phyloP scores from a whole-genome alignment of 2,797 vertebrate genomes.

The Sciurus vulgaris region DNA sequence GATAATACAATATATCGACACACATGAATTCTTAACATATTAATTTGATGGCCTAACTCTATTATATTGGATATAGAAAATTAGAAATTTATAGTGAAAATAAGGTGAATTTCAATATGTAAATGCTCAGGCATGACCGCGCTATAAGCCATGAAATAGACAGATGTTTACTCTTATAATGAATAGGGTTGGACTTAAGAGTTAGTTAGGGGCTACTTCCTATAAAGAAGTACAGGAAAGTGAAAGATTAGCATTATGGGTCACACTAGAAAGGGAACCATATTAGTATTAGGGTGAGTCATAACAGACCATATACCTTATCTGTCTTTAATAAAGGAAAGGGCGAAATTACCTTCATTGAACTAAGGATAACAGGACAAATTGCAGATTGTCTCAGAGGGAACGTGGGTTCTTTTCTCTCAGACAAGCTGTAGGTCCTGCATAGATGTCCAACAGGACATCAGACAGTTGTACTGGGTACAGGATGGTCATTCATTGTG shows the following conservation, averaged over 20 bases:
- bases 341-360: background rate
- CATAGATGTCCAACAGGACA: slow-evolving; percentile 61
- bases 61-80: background rate
- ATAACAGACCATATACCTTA: background rate
- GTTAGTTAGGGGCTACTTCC: background rate
- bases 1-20: background rate
- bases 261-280: background rate
- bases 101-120: background rate
- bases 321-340: slow-evolving; percentile 39
- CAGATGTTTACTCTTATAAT: background rate
- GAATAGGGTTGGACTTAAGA: slow-evolving; percentile 54
- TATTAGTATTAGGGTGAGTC: background rate
- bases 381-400: slow-evolving; percentile 54
- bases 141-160: background rate
- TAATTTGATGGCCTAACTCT: background rate
- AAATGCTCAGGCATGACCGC: slow-evolving; percentile 46
- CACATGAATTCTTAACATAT: slow-evolving; percentile 39
- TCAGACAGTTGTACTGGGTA: slow-evolving; percentile 62
- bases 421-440: slow-evolving; percentile 56
- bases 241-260: background rate
- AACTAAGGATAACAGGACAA: slow-evolving; percentile 41
- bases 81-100: slow-evolving; percentile 42
- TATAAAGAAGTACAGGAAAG: background rate
- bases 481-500: slow-evolving; percentile 25
- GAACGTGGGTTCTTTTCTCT: background rate